These are phyloP conservation scores for Ascidia mentula DNA, from an alignment of 23 tunicate genomes.

Conservation along the genomic window DNA sequence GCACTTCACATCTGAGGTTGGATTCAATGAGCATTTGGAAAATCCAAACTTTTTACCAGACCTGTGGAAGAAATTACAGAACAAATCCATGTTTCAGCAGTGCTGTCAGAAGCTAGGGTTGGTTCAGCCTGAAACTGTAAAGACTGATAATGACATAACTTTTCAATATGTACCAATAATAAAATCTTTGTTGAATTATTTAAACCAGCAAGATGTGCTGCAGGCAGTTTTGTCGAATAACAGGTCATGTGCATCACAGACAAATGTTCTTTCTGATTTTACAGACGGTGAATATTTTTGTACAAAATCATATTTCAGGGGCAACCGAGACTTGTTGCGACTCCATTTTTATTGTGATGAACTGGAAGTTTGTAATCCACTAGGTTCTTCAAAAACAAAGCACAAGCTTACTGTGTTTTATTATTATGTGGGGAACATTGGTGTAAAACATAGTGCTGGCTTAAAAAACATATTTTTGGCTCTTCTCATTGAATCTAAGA, in stretches of 20 bases:
- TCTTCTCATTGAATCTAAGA: not conserved
- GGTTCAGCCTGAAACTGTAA: no score
- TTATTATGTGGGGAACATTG: conserved; percentile 4
- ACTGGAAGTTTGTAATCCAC: conserved; percentile 13
- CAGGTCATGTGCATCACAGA: not conserved
- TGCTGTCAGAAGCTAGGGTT: no score
- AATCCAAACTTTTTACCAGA: no score
- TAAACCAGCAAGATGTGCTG: no score
- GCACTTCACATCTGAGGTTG: no score
- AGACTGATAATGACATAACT: no score
- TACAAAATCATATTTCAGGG: not conserved
- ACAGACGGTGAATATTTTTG: not conserved
- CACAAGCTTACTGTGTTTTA: not conserved
- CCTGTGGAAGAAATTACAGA: no score
- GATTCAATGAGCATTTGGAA: no score
- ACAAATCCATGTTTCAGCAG: no score
- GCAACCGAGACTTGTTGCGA: not conserved
- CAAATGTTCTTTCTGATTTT: not conserved
- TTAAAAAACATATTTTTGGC: not conserved
- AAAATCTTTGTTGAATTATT: not conserved
- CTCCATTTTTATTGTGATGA: conserved; percentile 10
- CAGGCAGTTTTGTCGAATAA: no score
- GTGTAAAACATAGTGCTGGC: not conserved
- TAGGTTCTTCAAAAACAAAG: not conserved
- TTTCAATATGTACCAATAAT: not conserved